Conservation (phyloP, 2,113 vertebrate genomes). For the Anolis carolinensis region DNA sequence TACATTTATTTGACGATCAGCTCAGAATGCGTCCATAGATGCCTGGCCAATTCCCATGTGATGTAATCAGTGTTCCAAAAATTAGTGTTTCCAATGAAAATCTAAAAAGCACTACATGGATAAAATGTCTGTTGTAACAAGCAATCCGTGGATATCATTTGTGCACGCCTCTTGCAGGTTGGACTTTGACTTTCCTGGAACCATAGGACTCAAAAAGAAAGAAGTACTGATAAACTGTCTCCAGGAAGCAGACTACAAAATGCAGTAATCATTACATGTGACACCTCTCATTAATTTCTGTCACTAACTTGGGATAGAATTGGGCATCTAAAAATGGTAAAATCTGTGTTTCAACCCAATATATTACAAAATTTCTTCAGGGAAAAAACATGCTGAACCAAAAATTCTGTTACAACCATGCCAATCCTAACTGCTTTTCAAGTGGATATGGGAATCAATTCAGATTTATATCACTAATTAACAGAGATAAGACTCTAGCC, state of each 20-base stretch:
- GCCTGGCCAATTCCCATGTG: slow-evolving; percentile 47
- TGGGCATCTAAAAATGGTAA: not conserved
- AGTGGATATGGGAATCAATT: not conserved
- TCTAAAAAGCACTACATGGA: not conserved
- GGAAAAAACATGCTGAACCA: not conserved
- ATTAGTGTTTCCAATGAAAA: slow-evolving; percentile 30
- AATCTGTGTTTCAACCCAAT: not conserved
- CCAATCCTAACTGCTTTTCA: slow-evolving; percentile 5
- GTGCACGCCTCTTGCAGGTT: accelerated
- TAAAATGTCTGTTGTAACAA: slow-evolving; percentile 5
- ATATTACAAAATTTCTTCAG: not conserved
- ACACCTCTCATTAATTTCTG: not conserved
- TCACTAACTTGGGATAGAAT: not conserved
- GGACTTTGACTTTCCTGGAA: accelerated
- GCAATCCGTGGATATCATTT: not conserved
- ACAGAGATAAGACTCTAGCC: slow-evolving; percentile 20
- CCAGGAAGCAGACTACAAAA: not conserved
- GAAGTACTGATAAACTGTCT: not conserved
- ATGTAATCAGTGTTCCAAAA: slow-evolving; percentile 59
- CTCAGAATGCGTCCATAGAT: slow-evolving; percentile 63
- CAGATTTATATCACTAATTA: slow-evolving; percentile 31
- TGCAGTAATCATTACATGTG: not conserved
- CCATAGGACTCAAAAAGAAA: not conserved
- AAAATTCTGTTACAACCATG: not conserved
- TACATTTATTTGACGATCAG: slow-evolving; percentile 73